Percentiles rank a stretch among this genome's conserved stretches.
These are phyloP conservation scores for Phalera bucephala DNA, from an alignment of 2,888 invertebrate genomes.

Conservation along the genomic window DNA sequence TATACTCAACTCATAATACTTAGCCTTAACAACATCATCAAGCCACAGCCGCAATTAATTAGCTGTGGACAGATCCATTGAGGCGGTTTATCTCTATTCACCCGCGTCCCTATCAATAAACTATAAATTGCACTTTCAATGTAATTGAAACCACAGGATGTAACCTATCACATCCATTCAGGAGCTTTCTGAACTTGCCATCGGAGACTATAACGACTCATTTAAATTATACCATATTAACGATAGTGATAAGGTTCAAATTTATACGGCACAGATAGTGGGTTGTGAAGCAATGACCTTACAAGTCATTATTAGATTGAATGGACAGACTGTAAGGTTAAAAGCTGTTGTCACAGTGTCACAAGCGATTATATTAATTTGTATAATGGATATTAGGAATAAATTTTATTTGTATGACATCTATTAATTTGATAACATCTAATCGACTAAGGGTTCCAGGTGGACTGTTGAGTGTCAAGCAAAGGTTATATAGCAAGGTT, in stretches of 20 bases:
- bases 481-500: no score
- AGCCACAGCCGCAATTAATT: no score
- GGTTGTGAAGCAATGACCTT: conserved; percentile 54
- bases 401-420: no score
- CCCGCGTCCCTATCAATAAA: conserved; percentile 54
- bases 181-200: conserved; percentile 56
- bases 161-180: conserved; percentile 69
- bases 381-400: conserved; percentile 22
- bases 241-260: conserved; percentile 26
- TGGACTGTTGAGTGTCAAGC: no score
- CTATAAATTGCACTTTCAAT: conserved; percentile 59
- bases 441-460: no score
- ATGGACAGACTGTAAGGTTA: conserved; percentile 40
- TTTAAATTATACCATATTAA: conserved; percentile 29
- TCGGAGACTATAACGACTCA: conserved; percentile 18
- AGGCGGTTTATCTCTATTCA: conserved; percentile 24
- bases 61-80: conserved; percentile 16
- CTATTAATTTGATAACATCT: no score
- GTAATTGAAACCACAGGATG: conserved; percentile 78
- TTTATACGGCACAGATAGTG: conserved; percentile 24
- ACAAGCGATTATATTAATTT: conserved; percentile 32
- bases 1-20: no score
- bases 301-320: conserved; percentile 48
- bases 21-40: no score
- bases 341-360: conserved; percentile 31